Percentiles rank a stretch among this genome's conserved stretches.
These are phyloP conservation scores for Lithodes maja DNA, from an alignment of 2,888 invertebrate species.

Conservation along the genomic window DNA sequence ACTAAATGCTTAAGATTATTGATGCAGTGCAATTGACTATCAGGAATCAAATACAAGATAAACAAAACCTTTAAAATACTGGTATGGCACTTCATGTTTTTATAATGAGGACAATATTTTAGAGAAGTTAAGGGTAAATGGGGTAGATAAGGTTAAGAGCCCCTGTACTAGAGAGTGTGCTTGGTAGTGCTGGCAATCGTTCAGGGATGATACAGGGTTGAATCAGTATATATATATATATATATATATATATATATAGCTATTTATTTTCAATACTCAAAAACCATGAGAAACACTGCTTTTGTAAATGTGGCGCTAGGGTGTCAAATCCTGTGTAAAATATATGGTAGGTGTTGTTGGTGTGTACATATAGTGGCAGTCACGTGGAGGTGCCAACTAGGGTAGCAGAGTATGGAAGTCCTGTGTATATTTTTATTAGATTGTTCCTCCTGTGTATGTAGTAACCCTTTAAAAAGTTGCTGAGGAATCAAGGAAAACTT, in stretches of 20 bases:
- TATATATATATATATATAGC: neutral
- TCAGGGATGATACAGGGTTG: constrained; percentile 33
- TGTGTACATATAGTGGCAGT: constrained; percentile 1
- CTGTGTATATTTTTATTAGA: constrained; percentile 9
- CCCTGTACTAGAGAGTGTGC: neutral
- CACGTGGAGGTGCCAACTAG: neutral
- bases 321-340: neutral
- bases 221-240: neutral
- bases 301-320: neutral
- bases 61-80: too few relatives aligned
- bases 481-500: neutral
- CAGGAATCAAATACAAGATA: too few relatives aligned
- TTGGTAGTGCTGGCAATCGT: constrained; percentile 16
- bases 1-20: too few relatives aligned
- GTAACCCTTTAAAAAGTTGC: neutral
- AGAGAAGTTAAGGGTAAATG: neutral
- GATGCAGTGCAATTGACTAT: too few relatives aligned
- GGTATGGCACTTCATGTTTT: too few relatives aligned
- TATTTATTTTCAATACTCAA: constrained; percentile 9
- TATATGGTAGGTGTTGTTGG: neutral
- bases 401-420: neutral
- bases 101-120: too few relatives aligned
- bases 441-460: constrained; percentile 9
- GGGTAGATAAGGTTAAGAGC: too few relatives aligned
- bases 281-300: neutral